These are phyloP conservation scores for Chloropsis hardwickii DNA, from an alignment of 2,113 vertebrate species.

Conservation along the genomic window DNA sequence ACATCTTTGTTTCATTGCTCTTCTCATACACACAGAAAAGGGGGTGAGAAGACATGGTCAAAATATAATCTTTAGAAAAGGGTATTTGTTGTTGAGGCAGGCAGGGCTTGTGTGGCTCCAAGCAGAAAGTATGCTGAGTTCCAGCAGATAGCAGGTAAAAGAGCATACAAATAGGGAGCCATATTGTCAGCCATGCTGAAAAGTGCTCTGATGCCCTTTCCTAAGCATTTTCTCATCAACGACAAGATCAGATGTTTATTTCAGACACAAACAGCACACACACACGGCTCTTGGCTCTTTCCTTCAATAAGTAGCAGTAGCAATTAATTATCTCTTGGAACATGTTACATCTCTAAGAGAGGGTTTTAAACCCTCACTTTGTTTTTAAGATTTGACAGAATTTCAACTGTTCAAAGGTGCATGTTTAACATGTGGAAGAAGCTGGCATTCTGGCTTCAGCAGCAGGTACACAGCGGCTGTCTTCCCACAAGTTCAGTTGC, in stretches of 20 bases:
- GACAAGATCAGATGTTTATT: slow-evolving; percentile 21
- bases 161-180: background rate
- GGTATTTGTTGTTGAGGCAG: background rate
- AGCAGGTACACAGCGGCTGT: background rate
- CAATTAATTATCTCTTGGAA: slow-evolving; percentile 29
- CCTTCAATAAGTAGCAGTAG: background rate
- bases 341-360: background rate
- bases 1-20: background rate
- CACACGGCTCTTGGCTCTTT: slow-evolving; percentile 14
- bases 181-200: background rate
- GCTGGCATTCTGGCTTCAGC: background rate
- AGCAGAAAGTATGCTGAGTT: background rate
- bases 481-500: background rate
- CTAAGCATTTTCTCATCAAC: background rate
- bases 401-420: background rate
- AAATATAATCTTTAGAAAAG: background rate
- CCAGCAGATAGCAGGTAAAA: slow-evolving; percentile 21
- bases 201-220: background rate
- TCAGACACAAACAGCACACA: background rate
- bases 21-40: background rate
- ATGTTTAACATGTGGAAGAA: background rate
- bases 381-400: background rate
- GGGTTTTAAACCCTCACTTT: background rate
- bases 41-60: background rate
- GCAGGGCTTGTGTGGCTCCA: background rate